Base-by-base conservation (phyloP, 2,888 invertebrate genomes). In the Agriopis leucophaearia region DNA sequence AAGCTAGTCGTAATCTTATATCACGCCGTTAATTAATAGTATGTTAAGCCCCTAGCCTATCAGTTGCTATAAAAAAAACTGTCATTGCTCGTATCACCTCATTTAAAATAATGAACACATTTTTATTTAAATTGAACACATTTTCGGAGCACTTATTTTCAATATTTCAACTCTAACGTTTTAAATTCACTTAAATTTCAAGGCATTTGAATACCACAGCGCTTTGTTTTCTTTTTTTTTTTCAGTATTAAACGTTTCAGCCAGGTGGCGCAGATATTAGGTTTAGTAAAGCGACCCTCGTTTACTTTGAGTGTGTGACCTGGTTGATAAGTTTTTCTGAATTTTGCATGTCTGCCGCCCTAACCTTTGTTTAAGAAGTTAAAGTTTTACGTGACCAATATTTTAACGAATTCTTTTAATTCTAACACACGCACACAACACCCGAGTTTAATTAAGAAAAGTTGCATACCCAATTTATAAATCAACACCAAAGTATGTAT, bases 341-440 rank as follows among this genome's bases (percentile, higher is more conserved):
- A 58, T 64, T 57, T 51, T 38, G 58, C 58, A 64, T 45, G 59
- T 59, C 50, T 47, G 42, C 56, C 13, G n/a, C 42, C 36, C 38
- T 38, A 58, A 58, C 51, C 45, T 52, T 64, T 51, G 57, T 64
- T 58, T 64, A 8, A 38, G 44, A 58, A 52, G 51, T 58, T 45
- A 64, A 64, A 38, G 45, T 45, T 8, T 57, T 64, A 64, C 64
- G 64, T 64, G 64, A 51, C 27, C 13, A 18, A 38, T 44, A 38
- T 58, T 48, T 58, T 58, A 58, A 58, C 18, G 47, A 13, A 6
- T 27, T n/a, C n/a, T 13, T 42, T 51, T 38, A 60, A 51, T 9
- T 18, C 10, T 9, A 27, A 48, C 27, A 27, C 27, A 12, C 48
- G 12, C 48, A 48, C 48, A 12, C 48, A 47, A 12, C 10, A 18